Evolutionary conservation across 2,113 vertebrate genomes (phyloP).

Genomic region (Salminus brasiliensis): DNA sequence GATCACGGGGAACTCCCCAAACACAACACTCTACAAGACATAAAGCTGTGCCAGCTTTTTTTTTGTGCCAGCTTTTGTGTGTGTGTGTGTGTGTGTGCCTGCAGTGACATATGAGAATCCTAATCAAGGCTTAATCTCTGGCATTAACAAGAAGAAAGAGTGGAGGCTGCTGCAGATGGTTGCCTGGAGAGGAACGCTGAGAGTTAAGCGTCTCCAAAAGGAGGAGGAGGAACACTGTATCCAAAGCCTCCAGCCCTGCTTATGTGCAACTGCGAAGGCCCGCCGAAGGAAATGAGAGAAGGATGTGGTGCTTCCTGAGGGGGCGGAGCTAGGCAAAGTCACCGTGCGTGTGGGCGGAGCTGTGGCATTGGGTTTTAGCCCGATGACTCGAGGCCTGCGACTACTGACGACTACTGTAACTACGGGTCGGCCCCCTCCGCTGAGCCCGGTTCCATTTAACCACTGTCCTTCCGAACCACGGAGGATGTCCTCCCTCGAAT

Average conservation of each 20-base stretch:
- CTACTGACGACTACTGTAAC: slow-evolving; percentile 7
- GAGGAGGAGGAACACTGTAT: neutral
- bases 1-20: neutral
- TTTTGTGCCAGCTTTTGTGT: too few relatives aligned
- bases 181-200: neutral
- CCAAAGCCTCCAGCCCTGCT: neutral
- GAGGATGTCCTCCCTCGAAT: neutral
- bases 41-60: neutral
- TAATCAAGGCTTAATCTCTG: neutral
- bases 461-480: neutral
- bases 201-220: neutral
- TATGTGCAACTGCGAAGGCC: neutral
- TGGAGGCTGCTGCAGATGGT: neutral
- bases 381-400: slow-evolving; percentile 28
- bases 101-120: too few relatives aligned
- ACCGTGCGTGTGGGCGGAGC: neutral
- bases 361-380: slow-evolving; percentile 23
- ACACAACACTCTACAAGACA: neutral
- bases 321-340: neutral
- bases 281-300: neutral
- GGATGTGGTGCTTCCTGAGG: slow-evolving; percentile 1
- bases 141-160: neutral
- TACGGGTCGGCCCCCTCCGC: neutral
- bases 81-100: too few relatives aligned
- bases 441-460: slow-evolving; percentile 23